These are phyloP conservation scores for Scolopax rusticola DNA, from an alignment of 2,797 vertebrate species.

Conservation along the genomic window DNA sequence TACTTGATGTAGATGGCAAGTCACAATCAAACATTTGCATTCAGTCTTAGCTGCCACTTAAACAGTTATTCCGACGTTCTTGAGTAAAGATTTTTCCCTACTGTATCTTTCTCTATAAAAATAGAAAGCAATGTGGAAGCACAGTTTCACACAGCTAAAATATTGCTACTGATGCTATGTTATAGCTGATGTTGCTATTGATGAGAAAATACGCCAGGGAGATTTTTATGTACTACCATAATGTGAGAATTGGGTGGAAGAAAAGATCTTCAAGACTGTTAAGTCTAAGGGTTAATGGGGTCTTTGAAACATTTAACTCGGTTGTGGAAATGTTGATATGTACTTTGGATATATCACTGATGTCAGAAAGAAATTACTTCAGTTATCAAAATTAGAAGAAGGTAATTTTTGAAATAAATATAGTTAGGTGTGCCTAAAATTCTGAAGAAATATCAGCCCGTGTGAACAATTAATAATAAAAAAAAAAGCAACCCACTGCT, in stretches of 20 bases:
- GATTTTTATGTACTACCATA: background rate
- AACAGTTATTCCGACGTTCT: background rate
- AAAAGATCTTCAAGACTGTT: background rate
- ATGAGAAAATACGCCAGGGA: background rate
- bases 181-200: background rate
- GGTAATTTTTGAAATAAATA: background rate
- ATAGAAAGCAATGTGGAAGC: background rate
- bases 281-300: background rate
- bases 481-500: background rate
- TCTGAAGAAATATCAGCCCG: background rate
- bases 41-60: background rate
- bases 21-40: background rate
- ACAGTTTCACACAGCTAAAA: background rate
- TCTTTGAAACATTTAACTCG: background rate
- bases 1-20: background rate
- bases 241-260: background rate
- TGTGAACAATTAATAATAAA: background rate
- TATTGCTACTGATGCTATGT: no score
- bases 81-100: slow-evolving; percentile 12
- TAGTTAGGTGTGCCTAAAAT: background rate
- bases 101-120: background rate
- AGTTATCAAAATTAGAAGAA: background rate
- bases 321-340: background rate
- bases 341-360: background rate
- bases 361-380: background rate